Conservation (phyloP, 1,140 invertebrate species). For the Melitaea cinxia region DNA sequence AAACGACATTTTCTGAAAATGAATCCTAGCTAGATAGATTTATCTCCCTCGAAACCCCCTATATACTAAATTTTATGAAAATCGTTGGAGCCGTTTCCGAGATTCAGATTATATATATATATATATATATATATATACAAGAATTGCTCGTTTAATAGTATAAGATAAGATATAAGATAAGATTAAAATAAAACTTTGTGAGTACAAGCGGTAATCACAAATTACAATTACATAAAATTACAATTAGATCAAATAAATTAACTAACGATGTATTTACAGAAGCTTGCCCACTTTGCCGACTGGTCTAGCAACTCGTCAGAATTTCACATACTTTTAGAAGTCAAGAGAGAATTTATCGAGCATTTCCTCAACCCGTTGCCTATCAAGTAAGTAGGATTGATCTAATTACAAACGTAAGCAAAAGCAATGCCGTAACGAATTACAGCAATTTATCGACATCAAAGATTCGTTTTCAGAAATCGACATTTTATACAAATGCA, state of each 20-base stretch:
- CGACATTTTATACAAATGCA: neutral
- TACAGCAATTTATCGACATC: conserved; percentile 10
- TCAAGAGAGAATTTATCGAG: conserved; percentile 86
- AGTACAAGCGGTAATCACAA: conserved; percentile 35
- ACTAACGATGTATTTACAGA: conserved; percentile 72
- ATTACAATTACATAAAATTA: too few relatives aligned
- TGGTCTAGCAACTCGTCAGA: conserved; percentile 87
- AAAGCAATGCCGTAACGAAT: conserved; percentile 16
- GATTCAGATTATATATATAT: too few relatives aligned
- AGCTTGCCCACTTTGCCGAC: conserved; percentile 87
- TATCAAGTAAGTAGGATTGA: conserved; percentile 66
- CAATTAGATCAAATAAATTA: conserved; percentile 59
- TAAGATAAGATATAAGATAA: too few relatives aligned
- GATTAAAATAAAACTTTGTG: conserved; percentile 19
- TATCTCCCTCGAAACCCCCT: too few relatives aligned
- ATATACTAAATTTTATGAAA: too few relatives aligned
- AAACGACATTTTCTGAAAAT: too few relatives aligned
- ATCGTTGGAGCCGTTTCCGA: too few relatives aligned
- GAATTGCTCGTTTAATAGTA: too few relatives aligned
- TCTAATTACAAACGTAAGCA: conserved; percentile 4
- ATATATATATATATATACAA: too few relatives aligned
- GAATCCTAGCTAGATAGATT: too few relatives aligned
- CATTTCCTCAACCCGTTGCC: conserved; percentile 83
- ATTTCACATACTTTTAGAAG: conserved; percentile 85
- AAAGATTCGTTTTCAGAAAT: neutral